Conservation (phyloP, 1,140 invertebrate species). For the Theocolax elegans region DNA sequence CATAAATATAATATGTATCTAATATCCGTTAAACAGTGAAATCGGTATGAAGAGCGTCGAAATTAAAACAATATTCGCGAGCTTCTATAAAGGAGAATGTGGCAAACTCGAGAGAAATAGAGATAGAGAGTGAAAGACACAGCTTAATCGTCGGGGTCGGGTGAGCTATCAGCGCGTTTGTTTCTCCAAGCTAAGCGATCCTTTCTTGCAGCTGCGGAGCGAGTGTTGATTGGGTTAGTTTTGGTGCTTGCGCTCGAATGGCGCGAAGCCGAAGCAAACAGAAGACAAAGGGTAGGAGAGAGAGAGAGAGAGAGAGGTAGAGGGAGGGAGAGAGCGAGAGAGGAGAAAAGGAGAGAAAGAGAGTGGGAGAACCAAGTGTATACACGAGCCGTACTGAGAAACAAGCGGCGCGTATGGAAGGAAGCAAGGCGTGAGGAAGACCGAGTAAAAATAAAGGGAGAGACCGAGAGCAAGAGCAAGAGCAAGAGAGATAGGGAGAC, state of each 20-base stretch:
- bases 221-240: slow-evolving; percentile 18
- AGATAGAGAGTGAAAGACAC: no score
- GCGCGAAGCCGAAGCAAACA: slow-evolving; percentile 7
- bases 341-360: neutral
- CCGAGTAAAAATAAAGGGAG: neutral
- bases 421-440: slow-evolving; percentile 28
- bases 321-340: neutral
- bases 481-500: neutral
- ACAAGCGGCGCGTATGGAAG: slow-evolving; percentile 53
- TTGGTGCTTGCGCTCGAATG: neutral
- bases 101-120: neutral
- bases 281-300: slow-evolving; percentile 48
- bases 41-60: no score
- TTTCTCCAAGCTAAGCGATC: slow-evolving; percentile 18
- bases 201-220: neutral
- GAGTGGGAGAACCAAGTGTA: no score
- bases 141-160: neutral
- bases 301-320: slow-evolving; percentile 49
- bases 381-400: no score
- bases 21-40: no score
- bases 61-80: no score
- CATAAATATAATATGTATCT: no score
- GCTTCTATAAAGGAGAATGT: neutral
- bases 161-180: slow-evolving; percentile 16
- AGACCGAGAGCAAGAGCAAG: neutral